Base-by-base conservation (phyloP, 2,113 vertebrate genomes). In the Aplodontia rufa region DNA sequence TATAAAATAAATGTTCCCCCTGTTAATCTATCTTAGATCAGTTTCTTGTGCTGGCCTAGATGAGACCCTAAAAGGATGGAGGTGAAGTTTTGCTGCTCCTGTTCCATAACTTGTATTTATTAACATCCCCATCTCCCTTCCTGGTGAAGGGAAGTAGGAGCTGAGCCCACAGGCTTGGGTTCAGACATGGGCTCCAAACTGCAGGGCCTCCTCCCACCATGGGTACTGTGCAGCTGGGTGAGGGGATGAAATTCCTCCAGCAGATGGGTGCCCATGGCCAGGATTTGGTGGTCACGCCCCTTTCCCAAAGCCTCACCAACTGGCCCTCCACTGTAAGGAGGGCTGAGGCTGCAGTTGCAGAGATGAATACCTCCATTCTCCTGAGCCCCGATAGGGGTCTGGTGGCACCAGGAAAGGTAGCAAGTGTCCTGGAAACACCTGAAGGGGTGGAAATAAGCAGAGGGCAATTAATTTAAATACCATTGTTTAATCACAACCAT, bases 301-400 rank as follows among this genome's bases (percentile, higher is more conserved):
- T 66, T n/a, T 16, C 66, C 28, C 5, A 49, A 47, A 49, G 40
- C 40, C 79, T 96, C 94, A 93, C 93, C 85, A 0, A 26, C 22
- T 45, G 20, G 32, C 7, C 5, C 17, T 72, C n/a, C n/a, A 3
- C 17, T 1, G 1, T 3, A 12, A 19, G 30, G 26, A 58, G 9
- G 42, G 22, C 72, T 58, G 30, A 8, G 17, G n/a, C n/a, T 32
- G 32, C 37, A 20, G 47, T 28, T 26, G n/a, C 69, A 62, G 24
- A 51, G 66, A 14, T 0, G 28, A 60, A 64, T 79, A 32, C 10
- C 7, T 9, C 10, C 2, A 4, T 1, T 53, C 24, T 72, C 26
- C 14, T 35, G 8, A 0, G 53, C 6, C 26, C 19, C 26, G 0
- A 0, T 16, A 28, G 62, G 26, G 17, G 1, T 3, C 4, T 22